A percentile compares a stretch with the other conserved stretches of the same genome.
Evolutionary conservation across 2,888 invertebrate species (phyloP).

Genomic region (Monoplex corrugatus): DNA sequence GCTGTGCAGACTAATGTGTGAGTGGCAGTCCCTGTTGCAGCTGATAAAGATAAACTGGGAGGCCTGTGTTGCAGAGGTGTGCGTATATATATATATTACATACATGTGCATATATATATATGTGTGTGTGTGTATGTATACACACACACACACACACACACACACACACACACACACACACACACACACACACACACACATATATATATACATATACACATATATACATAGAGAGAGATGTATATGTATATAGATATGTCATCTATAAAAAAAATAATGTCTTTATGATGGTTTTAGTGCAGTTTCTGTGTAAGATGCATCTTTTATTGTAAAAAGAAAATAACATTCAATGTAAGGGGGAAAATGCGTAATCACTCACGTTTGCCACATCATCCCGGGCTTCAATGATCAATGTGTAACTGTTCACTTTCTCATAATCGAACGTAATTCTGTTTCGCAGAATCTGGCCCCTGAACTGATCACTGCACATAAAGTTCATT

Average conservation of each 20-base stretch:
- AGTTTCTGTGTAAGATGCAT: too few species aligned
- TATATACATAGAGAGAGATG: too few species aligned
- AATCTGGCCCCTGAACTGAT: neutral
- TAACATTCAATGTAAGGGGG: neutral
- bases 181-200: neutral
- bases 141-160: neutral
- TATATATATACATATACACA: neutral
- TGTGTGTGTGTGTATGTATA: neutral
- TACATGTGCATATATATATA: neutral
- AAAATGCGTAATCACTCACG: neutral
- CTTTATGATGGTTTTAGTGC: too few species aligned
- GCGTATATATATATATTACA: neutral
- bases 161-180: neutral
- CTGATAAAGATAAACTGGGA: too few species aligned
- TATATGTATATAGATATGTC: too few species aligned
- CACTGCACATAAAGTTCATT: neutral
- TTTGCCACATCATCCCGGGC: conserved; percentile 57
- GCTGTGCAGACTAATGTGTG: too few species aligned
- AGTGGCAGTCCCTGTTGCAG: too few species aligned
- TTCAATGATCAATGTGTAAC: conserved; percentile 83
- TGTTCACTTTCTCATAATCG: conserved; percentile 90
- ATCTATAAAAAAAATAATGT: too few species aligned
- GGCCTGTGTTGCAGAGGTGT: neutral
- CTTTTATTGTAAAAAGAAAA: too few species aligned
- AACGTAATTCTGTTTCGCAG: conserved; percentile 85